Percentiles rank a stretch among this genome's conserved stretches.
Evolutionary conservation across 2,113 vertebrate genomes (phyloP).

Genomic region (Kobus ellipsiprymnus): DNA sequence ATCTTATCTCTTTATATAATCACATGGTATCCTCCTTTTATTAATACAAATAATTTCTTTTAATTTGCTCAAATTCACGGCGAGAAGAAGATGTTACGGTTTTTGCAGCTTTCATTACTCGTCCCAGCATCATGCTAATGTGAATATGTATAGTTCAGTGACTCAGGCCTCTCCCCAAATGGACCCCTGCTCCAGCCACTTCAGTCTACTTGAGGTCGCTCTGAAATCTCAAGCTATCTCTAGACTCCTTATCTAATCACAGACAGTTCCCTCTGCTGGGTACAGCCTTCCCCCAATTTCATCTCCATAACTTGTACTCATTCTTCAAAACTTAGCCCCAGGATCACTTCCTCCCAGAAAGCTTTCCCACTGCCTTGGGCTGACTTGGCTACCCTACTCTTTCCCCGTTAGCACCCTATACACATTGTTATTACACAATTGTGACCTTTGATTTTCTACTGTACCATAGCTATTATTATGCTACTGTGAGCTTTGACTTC

Average conservation of each 20-base stretch:
- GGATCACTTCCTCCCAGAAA: not conserved
- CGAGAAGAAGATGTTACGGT: not conserved
- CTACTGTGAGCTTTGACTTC: not conserved
- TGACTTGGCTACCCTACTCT: not conserved
- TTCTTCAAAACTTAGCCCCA: not conserved
- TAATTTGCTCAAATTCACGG: not conserved
- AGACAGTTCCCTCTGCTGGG: not conserved
- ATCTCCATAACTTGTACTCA: not conserved
- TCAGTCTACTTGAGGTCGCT: not conserved
- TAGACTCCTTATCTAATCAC: not conserved
- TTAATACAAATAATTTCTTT: not conserved
- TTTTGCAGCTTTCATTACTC: not conserved
- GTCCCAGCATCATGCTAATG: not conserved
- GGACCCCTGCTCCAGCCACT: not conserved
- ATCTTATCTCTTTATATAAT: not conserved
- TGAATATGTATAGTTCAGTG: not conserved
- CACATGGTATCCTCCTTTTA: not conserved
- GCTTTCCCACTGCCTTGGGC: not conserved
- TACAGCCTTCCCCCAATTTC: not conserved
- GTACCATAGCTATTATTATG: not conserved
- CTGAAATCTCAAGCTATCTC: not conserved
- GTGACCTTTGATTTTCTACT: not conserved
- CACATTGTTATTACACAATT: not conserved
- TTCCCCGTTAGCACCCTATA: fast-evolving
- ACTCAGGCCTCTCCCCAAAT: not conserved